phyloP scores from a whole-genome alignment of 2,113 vertebrate genomes.

The Crypturellus undulatus region DNA sequence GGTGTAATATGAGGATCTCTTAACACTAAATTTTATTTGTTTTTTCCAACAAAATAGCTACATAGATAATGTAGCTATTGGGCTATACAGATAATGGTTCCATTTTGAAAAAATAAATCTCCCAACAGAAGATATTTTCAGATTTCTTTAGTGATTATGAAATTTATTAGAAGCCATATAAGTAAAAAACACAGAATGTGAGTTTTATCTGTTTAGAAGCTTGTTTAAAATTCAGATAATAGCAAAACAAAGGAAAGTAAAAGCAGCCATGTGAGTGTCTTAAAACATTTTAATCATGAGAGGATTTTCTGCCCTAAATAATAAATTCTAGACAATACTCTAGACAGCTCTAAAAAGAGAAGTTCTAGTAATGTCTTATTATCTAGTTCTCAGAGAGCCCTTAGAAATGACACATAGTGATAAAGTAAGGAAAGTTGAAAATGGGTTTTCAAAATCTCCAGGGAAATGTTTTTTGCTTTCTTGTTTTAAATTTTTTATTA shows the following conservation, averaged over 20 bases:
- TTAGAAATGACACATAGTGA: neutral
- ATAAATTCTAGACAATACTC: neutral
- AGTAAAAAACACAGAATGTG: neutral
- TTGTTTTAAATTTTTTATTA: neutral
- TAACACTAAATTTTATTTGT: neutral
- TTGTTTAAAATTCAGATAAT: slow-evolving; percentile 36
- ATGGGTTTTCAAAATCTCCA: neutral
- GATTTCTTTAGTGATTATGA: neutral
- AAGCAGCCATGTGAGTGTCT: fast-evolving
- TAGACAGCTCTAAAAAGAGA: neutral
- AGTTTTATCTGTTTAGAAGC: neutral
- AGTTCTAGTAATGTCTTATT: neutral
- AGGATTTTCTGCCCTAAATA: neutral
- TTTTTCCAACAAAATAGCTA: neutral
- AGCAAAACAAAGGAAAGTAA: neutral
- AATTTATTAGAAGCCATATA: slow-evolving; percentile 17
- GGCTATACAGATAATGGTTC: neutral
- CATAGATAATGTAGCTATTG: neutral
- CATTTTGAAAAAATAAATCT: slow-evolving; percentile 11
- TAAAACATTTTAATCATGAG: neutral
- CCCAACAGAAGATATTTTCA: slow-evolving; percentile 24
- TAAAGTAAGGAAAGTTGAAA: neutral
- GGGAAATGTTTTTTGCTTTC: fast-evolving
- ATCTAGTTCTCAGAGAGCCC: neutral
- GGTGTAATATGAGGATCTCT: neutral